These are phyloP conservation scores for Hemibagrus guttatus DNA, from an alignment of 2,797 vertebrate genomes.

Conservation along the genomic window DNA sequence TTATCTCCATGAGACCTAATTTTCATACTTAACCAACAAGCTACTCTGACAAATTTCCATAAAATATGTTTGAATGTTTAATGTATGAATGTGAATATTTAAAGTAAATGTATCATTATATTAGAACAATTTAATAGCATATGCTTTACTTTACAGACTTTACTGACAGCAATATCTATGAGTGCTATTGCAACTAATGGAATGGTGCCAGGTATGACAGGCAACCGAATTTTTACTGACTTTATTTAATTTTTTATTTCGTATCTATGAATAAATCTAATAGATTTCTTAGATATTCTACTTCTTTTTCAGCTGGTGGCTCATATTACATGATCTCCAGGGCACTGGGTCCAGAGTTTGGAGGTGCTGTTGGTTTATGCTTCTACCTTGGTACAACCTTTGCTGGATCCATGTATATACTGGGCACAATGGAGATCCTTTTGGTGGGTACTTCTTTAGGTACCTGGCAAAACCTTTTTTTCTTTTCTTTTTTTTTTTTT, in stretches of 20 bases:
- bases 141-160: constrained; percentile 76
- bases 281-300: background rate
- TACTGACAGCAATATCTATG: constrained; percentile 97
- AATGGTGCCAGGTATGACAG: constrained; percentile 88
- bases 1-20: background rate
- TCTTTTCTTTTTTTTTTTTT: background rate
- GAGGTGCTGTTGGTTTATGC: constrained; percentile 94
- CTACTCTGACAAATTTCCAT: background rate
- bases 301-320: constrained; percentile 81
- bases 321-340: constrained; percentile 98
- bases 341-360: constrained; percentile 92
- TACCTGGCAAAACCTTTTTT: background rate
- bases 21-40: background rate
- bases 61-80: background rate
- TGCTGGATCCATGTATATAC: constrained; percentile 93
- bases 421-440: constrained; percentile 95
- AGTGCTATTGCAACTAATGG: constrained; percentile 97
- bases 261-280: background rate
- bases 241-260: background rate
- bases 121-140: constrained; percentile 2
- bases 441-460: constrained; percentile 72
- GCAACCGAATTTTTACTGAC: background rate
- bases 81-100: too few species aligned
- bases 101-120: background rate
- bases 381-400: constrained; percentile 96